A percentile compares a stretch with the other conserved stretches of the same genome.
Evolutionary conservation across 1,140 invertebrate genomes (phyloP).

Genomic region (Idris sp.): DNA sequence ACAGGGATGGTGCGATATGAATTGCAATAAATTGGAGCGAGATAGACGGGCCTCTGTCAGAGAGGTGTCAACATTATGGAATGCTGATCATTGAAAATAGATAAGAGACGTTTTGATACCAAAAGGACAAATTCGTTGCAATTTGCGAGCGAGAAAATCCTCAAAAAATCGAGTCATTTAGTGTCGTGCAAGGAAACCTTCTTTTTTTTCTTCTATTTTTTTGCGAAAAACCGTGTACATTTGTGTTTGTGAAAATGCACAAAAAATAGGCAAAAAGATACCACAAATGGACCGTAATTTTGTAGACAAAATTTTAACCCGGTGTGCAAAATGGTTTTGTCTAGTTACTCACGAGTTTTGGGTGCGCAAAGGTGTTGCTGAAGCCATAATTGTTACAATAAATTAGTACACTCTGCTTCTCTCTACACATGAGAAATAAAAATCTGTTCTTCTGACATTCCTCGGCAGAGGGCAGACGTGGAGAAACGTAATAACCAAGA

Average conservation of each 20-base stretch:
- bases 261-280: conserved; percentile 13
- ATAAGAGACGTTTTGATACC: conserved; percentile 11
- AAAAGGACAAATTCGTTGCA: not conserved
- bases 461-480: conserved; percentile 69
- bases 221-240: conserved; percentile 20
- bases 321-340: conserved; percentile 3
- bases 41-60: conserved; percentile 61
- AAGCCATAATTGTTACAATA: conserved; percentile 74
- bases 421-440: conserved; percentile 74
- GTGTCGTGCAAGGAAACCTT: too few relatives aligned
- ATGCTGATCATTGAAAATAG: conserved; percentile 70
- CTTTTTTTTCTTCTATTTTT: too few relatives aligned
- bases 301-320: not conserved
- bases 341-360: conserved; percentile 70
- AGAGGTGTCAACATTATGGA: conserved; percentile 77
- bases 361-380: conserved; percentile 57
- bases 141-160: too few relatives aligned
- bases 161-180: too few relatives aligned
- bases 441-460: conserved; percentile 73
- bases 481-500: conserved; percentile 17
- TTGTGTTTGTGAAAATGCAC: conserved; percentile 12
- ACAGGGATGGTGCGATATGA: conserved; percentile 1
- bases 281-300: not conserved
- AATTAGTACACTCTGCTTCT: conserved; percentile 75
- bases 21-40: not conserved